A percentile compares a stretch with the other conserved stretches of the same genome.
These are phyloP conservation scores for Caprella mutica DNA, from an alignment of 2,888 invertebrate genomes.

Conservation along the genomic window DNA sequence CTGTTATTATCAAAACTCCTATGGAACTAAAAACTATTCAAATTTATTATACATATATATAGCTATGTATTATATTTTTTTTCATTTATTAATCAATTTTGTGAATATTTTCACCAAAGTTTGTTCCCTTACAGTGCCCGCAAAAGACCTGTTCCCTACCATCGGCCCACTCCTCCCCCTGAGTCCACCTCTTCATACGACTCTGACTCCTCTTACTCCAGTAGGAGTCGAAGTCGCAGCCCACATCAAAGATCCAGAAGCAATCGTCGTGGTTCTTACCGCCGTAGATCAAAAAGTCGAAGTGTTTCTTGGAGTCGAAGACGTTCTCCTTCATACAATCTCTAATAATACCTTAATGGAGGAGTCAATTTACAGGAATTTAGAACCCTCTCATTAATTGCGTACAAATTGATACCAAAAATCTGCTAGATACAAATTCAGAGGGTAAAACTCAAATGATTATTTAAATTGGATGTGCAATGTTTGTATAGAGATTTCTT, in stretches of 20 bases:
- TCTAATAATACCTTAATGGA: too few species aligned
- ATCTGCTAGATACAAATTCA: too few species aligned
- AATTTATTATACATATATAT: neutral
- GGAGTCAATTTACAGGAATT: too few species aligned
- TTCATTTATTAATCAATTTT: neutral
- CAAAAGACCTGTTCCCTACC: conserved; percentile 33
- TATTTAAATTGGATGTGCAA: too few species aligned
- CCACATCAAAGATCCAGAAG: neutral
- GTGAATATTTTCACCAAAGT: neutral
- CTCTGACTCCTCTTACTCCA: conserved; percentile 30
- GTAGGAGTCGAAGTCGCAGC: conserved; percentile 20
- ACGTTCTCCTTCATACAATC: conserved; percentile 29
- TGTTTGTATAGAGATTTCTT: too few species aligned
- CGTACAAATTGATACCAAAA: too few species aligned
- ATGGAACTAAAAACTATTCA: too few species aligned
- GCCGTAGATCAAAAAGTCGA: conserved; percentile 23
- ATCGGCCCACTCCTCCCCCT: conserved; percentile 33
- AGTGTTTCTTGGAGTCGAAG: conserved; percentile 19
- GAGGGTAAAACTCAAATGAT: too few species aligned
- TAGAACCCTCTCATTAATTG: too few species aligned
- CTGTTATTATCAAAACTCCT: too few species aligned
- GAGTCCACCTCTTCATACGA: conserved; percentile 23
- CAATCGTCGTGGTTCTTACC: neutral
- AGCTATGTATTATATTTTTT: neutral
- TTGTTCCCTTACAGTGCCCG: conserved; percentile 17